phyloP scores from a whole-genome alignment of 2,797 vertebrate genomes.

The Dendrocincla tyrannina region DNA sequence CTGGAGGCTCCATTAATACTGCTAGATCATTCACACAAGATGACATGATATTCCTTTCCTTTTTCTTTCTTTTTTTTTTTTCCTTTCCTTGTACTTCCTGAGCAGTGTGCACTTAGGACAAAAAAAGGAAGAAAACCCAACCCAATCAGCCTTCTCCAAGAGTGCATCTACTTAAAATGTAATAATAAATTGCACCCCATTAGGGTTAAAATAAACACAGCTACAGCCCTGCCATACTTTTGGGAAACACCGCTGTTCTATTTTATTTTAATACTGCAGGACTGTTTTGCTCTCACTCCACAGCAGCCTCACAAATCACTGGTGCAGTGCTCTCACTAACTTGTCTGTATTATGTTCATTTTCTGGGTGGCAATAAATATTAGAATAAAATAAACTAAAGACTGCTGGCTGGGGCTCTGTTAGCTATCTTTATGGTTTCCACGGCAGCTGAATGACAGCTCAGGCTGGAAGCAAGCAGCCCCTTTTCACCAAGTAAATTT shows the following conservation, averaged over 20 bases:
- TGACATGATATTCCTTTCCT: conserved; percentile 36
- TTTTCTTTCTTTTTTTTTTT: neutral
- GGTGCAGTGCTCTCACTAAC: conserved; percentile 69
- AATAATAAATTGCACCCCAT: conserved; percentile 56
- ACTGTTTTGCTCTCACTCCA: conserved; percentile 73
- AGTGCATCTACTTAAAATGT: conserved; percentile 31
- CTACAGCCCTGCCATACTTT: conserved; percentile 66
- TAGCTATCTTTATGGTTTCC: conserved; percentile 84
- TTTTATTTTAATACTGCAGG: conserved; percentile 68
- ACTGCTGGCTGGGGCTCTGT: conserved; percentile 81
- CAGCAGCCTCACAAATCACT: conserved; percentile 74
- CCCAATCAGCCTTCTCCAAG: neutral
- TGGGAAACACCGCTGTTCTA: conserved; percentile 65
- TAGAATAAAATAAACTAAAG: conserved; percentile 84
- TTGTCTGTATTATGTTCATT: conserved; percentile 83
- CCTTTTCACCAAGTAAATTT: conserved; percentile 84
- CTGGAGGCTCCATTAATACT: conserved; percentile 21
- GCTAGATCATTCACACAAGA: conserved; percentile 16
- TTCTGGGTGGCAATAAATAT: conserved; percentile 87
- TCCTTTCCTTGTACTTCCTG: neutral
- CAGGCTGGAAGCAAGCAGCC: conserved; percentile 73
- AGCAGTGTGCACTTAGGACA: neutral
- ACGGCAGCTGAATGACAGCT: conserved; percentile 86
- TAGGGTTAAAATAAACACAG: conserved; percentile 62
- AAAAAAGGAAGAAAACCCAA: neutral